Conservation (phyloP, 2,797 vertebrate genomes). For the Channa striata region DNA sequence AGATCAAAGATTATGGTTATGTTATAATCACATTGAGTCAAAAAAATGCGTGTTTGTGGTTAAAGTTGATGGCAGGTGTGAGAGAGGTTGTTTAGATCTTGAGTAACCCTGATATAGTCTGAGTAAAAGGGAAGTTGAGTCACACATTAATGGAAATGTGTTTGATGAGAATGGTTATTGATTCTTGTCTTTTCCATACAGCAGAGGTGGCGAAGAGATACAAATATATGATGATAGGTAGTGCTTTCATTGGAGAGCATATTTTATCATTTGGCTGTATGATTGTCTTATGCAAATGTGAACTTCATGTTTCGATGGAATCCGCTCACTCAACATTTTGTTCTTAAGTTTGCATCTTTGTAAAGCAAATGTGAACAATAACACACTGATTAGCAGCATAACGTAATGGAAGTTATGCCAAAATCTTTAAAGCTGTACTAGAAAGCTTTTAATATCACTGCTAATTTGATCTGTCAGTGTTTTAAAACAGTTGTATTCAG, state of each 20-base stretch:
- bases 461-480: too few species aligned
- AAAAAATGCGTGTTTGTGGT: constrained; percentile 1
- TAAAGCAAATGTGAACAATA: too few species aligned
- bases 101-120: constrained; percentile 1
- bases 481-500: too few species aligned
- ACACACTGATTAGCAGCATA: too few species aligned
- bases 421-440: too few species aligned
- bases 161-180: constrained; percentile 10
- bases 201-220: constrained; percentile 9
- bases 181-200: constrained; percentile 15
- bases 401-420: too few species aligned
- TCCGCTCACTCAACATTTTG: too few species aligned
- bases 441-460: too few species aligned
- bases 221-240: constrained; percentile 1
- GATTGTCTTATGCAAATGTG: neutral
- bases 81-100: constrained; percentile 16
- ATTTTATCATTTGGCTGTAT: neutral
- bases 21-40: constrained; percentile 7
- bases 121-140: constrained; percentile 24
- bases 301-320: neutral
- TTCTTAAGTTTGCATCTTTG: neutral
- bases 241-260: neutral
- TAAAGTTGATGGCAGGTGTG: constrained; percentile 10
- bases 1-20: constrained; percentile 5
- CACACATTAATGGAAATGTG: constrained; percentile 34